Evolutionary conservation across 2,797 vertebrate genomes (phyloP), one percentile per base, ranked within the genome.

Genomic region (Lophotriccus pileatus): DNA sequence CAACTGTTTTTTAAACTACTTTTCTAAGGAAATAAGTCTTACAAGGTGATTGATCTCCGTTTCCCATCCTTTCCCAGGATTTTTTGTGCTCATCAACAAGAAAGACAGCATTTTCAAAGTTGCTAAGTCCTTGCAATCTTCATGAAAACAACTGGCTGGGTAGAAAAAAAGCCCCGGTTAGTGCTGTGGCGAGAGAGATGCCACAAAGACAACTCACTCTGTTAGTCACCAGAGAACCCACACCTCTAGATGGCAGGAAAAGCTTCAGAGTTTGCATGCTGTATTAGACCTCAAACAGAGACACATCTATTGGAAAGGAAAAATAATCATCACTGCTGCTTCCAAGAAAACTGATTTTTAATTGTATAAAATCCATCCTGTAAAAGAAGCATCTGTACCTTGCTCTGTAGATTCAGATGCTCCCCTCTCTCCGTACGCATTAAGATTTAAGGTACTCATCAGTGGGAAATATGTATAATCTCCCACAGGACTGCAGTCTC

Each of bases 391-490:
- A 4, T 72, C 88, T 86, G 73, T 84, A 62, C 62, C 92, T 81
- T 84, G 32, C 69, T 86, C 87, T 87, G 56, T 44, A 84, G 72
- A n/a, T 66, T 91, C 81, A 37, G 46, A 10, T 18, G 44, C 52
- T 81, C 14, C 43, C 30, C 47, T 55, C 55, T 73, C 69, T 50
- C 75, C 25, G 2, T 14, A 43, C 0, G 0, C 89, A 88, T 88
- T 90, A 82, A 94, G 94, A 94, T 93, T 93, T 93, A 86, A 96
- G 91, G 94, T 90, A 69, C 55, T 94, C 85, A 84, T 95, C 92
- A 90, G 80, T 70, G 82, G 85, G 83, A 95, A 95, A 91, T 76
- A 79, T n/a, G 77, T 53, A 77, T 37, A 67, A 69, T 60, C 87
- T 91, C 95, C 92, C 95, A 56, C 44, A 90, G 85, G 92, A 96